Conservation (phyloP, 1,140 invertebrate species). For the Tachypleus tridentatus region DNA sequence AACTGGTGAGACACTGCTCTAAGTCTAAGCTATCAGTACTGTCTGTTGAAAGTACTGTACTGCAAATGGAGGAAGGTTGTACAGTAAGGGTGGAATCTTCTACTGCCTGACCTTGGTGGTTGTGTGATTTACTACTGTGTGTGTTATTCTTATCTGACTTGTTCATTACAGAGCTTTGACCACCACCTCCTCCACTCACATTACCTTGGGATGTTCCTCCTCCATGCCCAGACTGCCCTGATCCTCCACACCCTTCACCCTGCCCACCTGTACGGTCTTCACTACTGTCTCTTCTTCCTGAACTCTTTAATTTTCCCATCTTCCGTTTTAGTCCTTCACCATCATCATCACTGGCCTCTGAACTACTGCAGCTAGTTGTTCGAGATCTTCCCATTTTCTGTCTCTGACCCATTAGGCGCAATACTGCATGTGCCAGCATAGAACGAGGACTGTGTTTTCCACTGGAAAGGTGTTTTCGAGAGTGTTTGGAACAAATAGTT, state of each 20-base stretch:
- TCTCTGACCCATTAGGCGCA: background rate
- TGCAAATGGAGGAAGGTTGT: no score
- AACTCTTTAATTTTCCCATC: background rate
- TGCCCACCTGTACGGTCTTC: background rate
- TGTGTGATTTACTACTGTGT: no score
- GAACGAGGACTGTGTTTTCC: no score
- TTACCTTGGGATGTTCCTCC: no score
- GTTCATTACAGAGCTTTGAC: background rate
- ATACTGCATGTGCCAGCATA: background rate
- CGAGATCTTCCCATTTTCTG: background rate
- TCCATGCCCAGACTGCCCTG: no score
- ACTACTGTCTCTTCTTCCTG: background rate
- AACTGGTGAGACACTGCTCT: slow-evolving; percentile 16
- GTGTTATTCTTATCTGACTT: no score
- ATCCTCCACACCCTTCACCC: no score
- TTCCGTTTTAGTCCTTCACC: background rate
- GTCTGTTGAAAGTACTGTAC: slow-evolving; percentile 3
- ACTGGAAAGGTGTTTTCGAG: no score
- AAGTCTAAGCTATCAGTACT: slow-evolving; percentile 20
- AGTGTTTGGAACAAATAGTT: no score
- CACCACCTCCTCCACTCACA: background rate
- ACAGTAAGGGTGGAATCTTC: no score
- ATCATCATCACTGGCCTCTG: background rate
- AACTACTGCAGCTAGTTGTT: slow-evolving; percentile 2
- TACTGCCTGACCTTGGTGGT: no score